Conservation (phyloP, 2,113 vertebrate genomes). For the Aptenodytes patagonicus region DNA sequence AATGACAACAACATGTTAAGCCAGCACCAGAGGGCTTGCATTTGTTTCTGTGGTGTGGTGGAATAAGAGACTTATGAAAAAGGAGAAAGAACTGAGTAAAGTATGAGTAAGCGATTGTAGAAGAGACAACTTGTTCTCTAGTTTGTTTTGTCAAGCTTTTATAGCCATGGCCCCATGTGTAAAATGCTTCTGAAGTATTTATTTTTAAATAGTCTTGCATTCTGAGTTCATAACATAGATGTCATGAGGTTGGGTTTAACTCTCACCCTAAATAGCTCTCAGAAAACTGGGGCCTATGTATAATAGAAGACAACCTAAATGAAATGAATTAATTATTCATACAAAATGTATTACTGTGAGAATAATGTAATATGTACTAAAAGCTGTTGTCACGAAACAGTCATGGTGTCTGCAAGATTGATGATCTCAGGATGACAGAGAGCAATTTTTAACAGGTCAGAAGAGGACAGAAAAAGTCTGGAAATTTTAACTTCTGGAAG, state of each 20-base stretch:
- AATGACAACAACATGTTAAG: not conserved
- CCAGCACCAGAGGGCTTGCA: not conserved
- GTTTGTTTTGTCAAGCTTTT: not conserved
- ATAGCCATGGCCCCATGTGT: not conserved
- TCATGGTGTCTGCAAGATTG: not conserved
- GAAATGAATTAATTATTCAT: not conserved
- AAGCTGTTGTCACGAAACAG: conserved; percentile 5
- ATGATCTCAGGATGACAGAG: not conserved
- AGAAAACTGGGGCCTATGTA: not conserved
- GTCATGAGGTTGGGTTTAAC: not conserved
- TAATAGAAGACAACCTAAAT: conserved; percentile 16
- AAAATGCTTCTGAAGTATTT: not conserved
- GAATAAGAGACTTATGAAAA: not conserved
- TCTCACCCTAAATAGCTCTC: not conserved
- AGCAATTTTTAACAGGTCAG: not conserved
- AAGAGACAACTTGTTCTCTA: not conserved
- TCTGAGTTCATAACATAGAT: not conserved
- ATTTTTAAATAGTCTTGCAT: not conserved
- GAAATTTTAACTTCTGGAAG: not conserved
- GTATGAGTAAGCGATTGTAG: not conserved
- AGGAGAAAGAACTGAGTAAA: not conserved
- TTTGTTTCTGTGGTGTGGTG: not conserved
- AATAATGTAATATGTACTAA: not conserved
- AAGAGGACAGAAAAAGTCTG: not conserved
- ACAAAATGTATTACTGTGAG: not conserved